Evolutionary conservation across 2,113 vertebrate species (phyloP).

Genomic region (Protomyctophum bolini): DNA sequence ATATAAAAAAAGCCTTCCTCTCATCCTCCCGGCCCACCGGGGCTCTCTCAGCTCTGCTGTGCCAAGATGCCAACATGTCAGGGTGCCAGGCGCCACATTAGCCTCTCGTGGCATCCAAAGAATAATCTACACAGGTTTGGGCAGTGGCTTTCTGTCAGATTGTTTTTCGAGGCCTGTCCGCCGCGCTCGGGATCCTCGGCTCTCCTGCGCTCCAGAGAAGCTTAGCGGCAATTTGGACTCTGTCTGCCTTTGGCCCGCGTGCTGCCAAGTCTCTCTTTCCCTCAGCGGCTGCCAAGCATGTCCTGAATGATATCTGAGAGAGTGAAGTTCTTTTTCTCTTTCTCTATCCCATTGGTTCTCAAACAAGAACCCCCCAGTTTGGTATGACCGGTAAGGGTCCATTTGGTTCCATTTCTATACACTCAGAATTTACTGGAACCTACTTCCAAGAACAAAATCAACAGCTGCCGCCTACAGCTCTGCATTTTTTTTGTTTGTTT

Average conservation of each 20-base stretch:
- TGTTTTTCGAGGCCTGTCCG: conserved; percentile 30
- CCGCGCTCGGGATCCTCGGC: conserved; percentile 38
- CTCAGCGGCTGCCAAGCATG: conserved; percentile 47
- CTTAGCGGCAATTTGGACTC: conserved; percentile 48
- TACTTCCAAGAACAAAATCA: too few relatives aligned
- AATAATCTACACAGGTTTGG: conserved; percentile 31
- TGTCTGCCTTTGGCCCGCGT: conserved; percentile 40
- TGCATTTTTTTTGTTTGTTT: too few relatives aligned
- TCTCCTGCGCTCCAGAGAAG: conserved; percentile 36
- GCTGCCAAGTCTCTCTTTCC: conserved; percentile 44
- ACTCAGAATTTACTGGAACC: too few relatives aligned
- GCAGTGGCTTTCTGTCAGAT: conserved; percentile 29
- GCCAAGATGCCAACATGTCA: conserved; percentile 11
- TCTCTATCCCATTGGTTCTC: neutral
- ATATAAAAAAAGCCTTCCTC: neutral
- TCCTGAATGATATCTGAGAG: conserved; percentile 52
- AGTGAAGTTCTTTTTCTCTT: conserved; percentile 27
- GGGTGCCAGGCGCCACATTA: conserved; percentile 22
- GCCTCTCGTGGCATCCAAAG: conserved; percentile 22
- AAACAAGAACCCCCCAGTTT: too few relatives aligned
- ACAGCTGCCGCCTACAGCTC: too few relatives aligned
- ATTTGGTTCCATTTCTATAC: too few relatives aligned
- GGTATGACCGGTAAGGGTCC: too few relatives aligned
- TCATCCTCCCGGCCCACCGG: neutral
- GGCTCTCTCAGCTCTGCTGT: neutral